Percentiles rank a stretch among this genome's conserved stretches.
These are phyloP conservation scores for Babyrousa celebensis DNA, from an alignment of 2,797 vertebrate species.

Conservation along the genomic window DNA sequence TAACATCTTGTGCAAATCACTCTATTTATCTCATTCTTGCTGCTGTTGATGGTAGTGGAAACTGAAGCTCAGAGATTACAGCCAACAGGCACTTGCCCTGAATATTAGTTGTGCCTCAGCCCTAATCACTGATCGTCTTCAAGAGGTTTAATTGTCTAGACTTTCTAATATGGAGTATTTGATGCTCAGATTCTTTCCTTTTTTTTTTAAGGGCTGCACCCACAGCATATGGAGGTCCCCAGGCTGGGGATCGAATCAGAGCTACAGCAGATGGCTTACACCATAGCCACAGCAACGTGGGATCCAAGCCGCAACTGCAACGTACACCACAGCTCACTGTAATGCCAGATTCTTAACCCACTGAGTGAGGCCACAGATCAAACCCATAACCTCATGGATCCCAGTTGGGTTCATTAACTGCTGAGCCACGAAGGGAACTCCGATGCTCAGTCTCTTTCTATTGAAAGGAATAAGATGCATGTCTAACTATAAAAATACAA, in stretches of 20 bases:
- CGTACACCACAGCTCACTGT: too few species aligned
- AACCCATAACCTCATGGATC: too few species aligned
- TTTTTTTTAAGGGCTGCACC: too few species aligned
- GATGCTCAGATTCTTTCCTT: background rate
- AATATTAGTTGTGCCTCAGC: background rate
- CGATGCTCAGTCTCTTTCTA: background rate
- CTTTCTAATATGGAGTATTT: background rate
- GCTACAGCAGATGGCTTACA: too few species aligned
- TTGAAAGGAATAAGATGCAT: background rate
- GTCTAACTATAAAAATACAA: background rate
- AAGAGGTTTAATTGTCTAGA: background rate
- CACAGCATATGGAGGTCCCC: too few species aligned
- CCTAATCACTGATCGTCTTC: background rate
- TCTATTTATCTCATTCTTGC: background rate
- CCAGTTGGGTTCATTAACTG: too few species aligned
- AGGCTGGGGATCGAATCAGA: too few species aligned
- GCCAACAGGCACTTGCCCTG: background rate
- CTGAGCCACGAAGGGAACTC: too few species aligned
- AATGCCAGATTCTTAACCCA: too few species aligned
- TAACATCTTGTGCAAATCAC: background rate
- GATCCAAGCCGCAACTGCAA: too few species aligned
- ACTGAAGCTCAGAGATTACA: background rate
- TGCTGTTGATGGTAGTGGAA: background rate
- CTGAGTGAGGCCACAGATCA: too few species aligned
- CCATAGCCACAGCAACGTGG: too few species aligned